Conservation (phyloP, 2,888 invertebrate species). For the Mystacides longicornis region DNA sequence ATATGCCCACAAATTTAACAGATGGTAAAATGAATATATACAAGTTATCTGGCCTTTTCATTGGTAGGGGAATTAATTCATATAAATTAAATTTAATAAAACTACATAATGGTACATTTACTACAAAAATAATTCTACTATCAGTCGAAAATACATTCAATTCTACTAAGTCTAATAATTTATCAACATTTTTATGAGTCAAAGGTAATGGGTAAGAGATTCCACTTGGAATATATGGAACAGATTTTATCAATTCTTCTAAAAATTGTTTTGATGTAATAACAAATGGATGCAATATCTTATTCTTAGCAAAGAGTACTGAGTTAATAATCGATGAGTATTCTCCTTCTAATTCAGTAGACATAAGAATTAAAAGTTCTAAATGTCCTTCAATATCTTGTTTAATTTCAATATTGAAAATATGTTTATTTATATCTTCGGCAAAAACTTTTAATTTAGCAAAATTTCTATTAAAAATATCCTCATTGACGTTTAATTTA, state of each 20-base stretch:
- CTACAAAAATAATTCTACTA: conserved; percentile 5
- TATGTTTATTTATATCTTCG: conserved; percentile 3
- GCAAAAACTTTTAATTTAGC: conserved; percentile 2
- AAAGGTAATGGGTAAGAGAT: conserved; percentile 1
- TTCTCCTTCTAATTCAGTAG: conserved; percentile 4
- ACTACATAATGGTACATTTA: conserved; percentile 2
- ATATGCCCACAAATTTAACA: not conserved
- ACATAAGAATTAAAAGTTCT: not conserved
- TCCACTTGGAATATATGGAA: conserved; percentile 6
- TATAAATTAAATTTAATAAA: conserved; percentile 4
- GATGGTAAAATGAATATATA: conserved; percentile 1
- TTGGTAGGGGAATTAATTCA: not conserved
- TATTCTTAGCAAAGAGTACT: not conserved
- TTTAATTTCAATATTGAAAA: conserved; percentile 5
- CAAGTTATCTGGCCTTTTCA: conserved; percentile 1
- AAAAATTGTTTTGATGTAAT: conserved; percentile 4
- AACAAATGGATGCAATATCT: conserved; percentile 7
- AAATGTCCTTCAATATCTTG: conserved; percentile 5
- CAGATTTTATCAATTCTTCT: not conserved
- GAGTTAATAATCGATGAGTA: not conserved
- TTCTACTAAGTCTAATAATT: conserved; percentile 1
- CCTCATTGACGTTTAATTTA: not conserved
- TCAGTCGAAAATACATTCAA: not conserved
- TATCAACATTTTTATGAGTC: not conserved
- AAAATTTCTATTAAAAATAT: conserved; percentile 8